Evolutionary conservation across 1,140 invertebrate species (phyloP), one percentile per base, ranked within the genome.

Genomic region (Drosophila bifasciata): DNA sequence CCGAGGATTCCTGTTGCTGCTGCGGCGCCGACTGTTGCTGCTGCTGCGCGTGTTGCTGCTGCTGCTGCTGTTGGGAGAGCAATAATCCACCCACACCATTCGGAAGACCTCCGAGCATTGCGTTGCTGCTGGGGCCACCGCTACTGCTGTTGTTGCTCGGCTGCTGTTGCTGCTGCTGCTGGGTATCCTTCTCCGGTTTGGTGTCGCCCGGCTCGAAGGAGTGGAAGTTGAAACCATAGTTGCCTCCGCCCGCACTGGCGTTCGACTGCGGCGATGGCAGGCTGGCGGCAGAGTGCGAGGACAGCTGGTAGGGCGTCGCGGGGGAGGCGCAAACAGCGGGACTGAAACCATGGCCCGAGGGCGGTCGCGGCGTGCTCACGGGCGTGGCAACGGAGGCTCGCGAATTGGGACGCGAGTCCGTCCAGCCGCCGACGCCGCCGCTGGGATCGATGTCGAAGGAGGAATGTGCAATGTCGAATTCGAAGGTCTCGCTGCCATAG

Each of bases 1-100:
- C 95, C 0, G 95, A 95, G 48, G 79, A 70, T 28, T 90, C 86
- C 45, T 79, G 76, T 17, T 73, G 78, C 9, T 70, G 73, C 8
- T 72, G 80, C 5, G 72, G 58, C 43, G 62, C 67, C 3, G 58
- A 63, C 17, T 61, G 68, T 6, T 57, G 56, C 9, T 75, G 66
- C 16, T 79, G 67, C 8, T 75, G 49, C 6, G 56, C 53, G 8
- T 71, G 69, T 13, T 68, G 79, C 16, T 75, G 49, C 6, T 59
- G 58, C 11, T 71, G 69, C 15, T 68, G 79, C 16, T 83, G 72
- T 7, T 62, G 75, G 17, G 71, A 68, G 5, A 80, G 48, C 6
- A 79, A 21, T 43, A 90, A 9, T 7, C 78, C 78, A 0, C 77
- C 64, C 3, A 74, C 74, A 5, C 84, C 84, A 16, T 89, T 89